Evolutionary conservation across 2,797 vertebrate species (phyloP).

Genomic region (Somateria mollissima): DNA sequence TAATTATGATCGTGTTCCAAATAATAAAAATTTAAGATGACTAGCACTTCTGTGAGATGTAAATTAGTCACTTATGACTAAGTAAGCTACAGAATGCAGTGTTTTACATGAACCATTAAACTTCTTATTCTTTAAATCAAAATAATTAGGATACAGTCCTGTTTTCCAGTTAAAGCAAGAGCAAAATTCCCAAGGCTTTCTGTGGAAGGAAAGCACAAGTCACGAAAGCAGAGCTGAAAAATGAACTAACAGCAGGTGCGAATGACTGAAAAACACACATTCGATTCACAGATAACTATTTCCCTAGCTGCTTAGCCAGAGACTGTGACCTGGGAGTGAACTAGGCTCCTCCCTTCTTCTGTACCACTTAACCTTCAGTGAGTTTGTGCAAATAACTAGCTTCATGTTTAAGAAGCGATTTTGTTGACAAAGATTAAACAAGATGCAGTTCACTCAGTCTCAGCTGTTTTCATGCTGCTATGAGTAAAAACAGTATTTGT

Average conservation of each 20-base stretch:
- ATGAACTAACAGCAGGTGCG: not conserved
- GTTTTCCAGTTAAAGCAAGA: not conserved
- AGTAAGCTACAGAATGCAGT: not conserved
- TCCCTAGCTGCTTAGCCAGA: not conserved
- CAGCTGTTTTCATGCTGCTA: not conserved
- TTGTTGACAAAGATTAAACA: not conserved
- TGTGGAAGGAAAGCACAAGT: not conserved
- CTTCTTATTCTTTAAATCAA: not conserved
- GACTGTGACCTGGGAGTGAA: not conserved
- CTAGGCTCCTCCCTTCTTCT: not conserved
- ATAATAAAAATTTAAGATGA: slow-evolving; percentile 28
- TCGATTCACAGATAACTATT: not conserved
- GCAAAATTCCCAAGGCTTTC: not conserved
- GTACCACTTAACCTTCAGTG: not conserved
- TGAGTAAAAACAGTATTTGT: not conserved
- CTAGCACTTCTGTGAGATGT: not conserved
- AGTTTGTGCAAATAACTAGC: not conserved
- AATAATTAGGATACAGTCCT: not conserved
- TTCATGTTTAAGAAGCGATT: not conserved
- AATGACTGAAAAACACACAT: not conserved
- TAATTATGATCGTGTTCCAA: slow-evolving; percentile 21
- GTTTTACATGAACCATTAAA: not conserved
- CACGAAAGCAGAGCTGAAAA: not conserved
- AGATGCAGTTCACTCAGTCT: not conserved
- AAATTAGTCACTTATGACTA: slow-evolving; percentile 50